Evolutionary conservation across 1,140 invertebrate species (phyloP).

Genomic region (Drosophila santomea): DNA sequence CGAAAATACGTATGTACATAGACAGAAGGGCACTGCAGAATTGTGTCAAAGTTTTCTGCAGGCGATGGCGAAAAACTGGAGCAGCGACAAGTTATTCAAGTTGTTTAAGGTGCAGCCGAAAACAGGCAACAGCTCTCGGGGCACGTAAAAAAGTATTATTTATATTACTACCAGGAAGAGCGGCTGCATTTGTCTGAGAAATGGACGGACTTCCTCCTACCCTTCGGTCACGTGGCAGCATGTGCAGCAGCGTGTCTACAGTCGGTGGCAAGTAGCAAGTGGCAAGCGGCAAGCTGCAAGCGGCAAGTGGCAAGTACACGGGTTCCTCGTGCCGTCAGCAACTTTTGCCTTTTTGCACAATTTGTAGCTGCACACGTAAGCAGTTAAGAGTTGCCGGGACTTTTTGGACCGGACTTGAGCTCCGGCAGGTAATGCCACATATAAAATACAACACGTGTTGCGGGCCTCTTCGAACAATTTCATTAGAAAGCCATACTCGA

Average conservation of each 20-base stretch:
- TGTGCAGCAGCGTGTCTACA: constrained; percentile 62
- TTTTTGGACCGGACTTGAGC: not conserved
- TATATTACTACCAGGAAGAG: constrained; percentile 47
- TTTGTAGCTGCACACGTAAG: constrained; percentile 67
- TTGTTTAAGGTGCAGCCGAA: constrained; percentile 62
- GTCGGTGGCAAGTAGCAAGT: constrained; percentile 36
- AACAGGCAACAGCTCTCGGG: constrained; percentile 27
- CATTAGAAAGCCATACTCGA: constrained; percentile 39
- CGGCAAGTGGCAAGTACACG: constrained; percentile 12
- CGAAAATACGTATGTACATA: not conserved
- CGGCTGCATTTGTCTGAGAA: constrained; percentile 42
- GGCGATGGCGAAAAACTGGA: constrained; percentile 28
- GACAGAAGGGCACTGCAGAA: constrained; percentile 14
- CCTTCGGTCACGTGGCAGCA: constrained; percentile 53
- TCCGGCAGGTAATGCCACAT: constrained; percentile 14
- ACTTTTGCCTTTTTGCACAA: constrained; percentile 53
- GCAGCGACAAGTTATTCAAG: constrained; percentile 66
- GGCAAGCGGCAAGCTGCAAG: constrained; percentile 23
- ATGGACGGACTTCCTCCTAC: constrained; percentile 3
- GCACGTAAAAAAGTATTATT: constrained; percentile 65
- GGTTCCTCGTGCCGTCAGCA: constrained; percentile 40
- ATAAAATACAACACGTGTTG: constrained; percentile 46
- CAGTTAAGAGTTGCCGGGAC: constrained; percentile 53
- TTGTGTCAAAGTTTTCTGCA: constrained; percentile 49
- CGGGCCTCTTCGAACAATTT: constrained; percentile 22